Evolutionary conservation across 2,797 vertebrate species (phyloP).

Genomic region (Carapus acus): DNA sequence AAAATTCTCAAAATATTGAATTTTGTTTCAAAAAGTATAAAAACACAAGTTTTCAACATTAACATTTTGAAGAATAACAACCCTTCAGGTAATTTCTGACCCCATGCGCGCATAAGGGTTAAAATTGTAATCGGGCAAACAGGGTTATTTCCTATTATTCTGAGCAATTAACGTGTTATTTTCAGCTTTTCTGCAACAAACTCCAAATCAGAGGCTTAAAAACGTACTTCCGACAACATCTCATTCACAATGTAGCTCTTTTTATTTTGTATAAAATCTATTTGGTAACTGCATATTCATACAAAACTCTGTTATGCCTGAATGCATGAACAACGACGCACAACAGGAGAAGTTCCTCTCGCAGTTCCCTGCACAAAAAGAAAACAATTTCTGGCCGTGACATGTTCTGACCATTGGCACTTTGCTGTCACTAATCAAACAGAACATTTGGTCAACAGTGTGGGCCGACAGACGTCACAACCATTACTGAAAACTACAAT

Average conservation of each 20-base stretch:
- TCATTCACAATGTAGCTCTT: conserved; percentile 39
- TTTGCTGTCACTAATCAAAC: conserved; percentile 29
- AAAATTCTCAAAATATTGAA: no score
- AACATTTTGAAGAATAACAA: no score
- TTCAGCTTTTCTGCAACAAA: no score
- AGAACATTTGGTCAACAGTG: conserved; percentile 28
- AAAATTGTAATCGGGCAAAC: no score
- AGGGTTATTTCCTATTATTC: no score
- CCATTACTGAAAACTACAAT: conserved; percentile 8
- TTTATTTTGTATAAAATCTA: conserved; percentile 67
- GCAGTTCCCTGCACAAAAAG: conserved; percentile 23
- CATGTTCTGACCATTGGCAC: conserved; percentile 47
- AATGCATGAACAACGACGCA: conserved; percentile 26
- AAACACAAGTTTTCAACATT: no score
- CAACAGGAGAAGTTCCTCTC: not conserved
- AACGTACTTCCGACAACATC: conserved; percentile 16
- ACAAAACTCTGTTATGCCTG: conserved; percentile 44
- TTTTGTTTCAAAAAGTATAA: no score
- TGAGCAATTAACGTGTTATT: no score
- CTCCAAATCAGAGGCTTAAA: no score
- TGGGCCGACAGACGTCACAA: not conserved
- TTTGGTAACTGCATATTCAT: conserved; percentile 53
- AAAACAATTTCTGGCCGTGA: conserved; percentile 19
- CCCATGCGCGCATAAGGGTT: no score
- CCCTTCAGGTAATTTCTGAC: no score